Base-by-base conservation (phyloP, 2,797 vertebrate species). In the Chelonia mydas region DNA sequence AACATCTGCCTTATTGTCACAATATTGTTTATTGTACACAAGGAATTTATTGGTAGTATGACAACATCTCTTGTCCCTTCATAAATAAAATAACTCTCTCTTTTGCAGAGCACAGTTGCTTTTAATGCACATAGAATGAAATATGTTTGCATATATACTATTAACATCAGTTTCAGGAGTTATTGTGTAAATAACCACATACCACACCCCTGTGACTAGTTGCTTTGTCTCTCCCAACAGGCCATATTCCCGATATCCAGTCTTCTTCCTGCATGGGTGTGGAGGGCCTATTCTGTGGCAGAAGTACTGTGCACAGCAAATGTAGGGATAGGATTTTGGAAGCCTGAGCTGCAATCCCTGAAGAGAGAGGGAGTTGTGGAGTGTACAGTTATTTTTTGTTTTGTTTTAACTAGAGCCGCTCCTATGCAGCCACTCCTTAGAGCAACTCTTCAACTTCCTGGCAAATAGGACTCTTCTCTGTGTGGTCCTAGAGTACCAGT, bases 31-130 rank as follows among this genome's bases (percentile, higher is more conserved):
- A 83, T 33, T 51, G 53, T 86, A 92, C 61, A 27, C 77, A 50
- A 87, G 82, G 89, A 94, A 54, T 92, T 85, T 61, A 0, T 11
- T 68, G 6, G 2, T 88, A 55, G 78, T 96, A 93, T 94, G 31
- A 85, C 50, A 88, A 54, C 10, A 2, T 92, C 15, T 83, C 31
- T 80, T 86, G 31, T 83, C 47, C 50, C 23, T 89, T 94, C 91
- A 37, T 89, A 87, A 88, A 88, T 92, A 47, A 83, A 79, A 92
- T 81, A 41, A 74, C 19, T 72, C n/a, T 72, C n/a, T 81, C 10
- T 89, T 33, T 61, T 61, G 57, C 78, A 47, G 93, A 53, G 47
- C 85, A 47, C 1, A 12, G 16, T 54, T 37, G 41, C 0, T 27
- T 51, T 91, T 74, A 3, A 0, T 92, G 50, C 12, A 27, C 51